Evolutionary conservation across 1,140 invertebrate species (phyloP).

Genomic region (Sweltsa coloradensis): DNA sequence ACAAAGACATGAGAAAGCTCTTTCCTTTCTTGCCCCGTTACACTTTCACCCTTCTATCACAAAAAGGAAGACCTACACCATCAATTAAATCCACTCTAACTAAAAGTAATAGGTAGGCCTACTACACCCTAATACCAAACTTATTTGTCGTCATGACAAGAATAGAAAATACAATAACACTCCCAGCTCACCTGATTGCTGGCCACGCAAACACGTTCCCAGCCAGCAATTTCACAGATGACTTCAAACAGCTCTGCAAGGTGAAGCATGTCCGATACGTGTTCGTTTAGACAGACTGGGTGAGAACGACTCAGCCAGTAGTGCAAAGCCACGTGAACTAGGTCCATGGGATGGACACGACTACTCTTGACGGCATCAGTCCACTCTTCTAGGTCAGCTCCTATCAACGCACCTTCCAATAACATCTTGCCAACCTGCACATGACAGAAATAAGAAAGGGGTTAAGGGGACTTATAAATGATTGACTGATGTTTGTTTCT

Average conservation of each 20-base stretch:
- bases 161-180: slow-evolving; percentile 1
- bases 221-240: slow-evolving; percentile 32
- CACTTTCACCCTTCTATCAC: no score
- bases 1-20: no score
- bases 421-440: slow-evolving; percentile 40
- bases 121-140: no score
- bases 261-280: slow-evolving; percentile 31
- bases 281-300: no score
- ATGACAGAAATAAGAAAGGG: slow-evolving; percentile 2
- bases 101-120: no score
- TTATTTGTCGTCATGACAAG: no score
- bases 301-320: slow-evolving; percentile 46
- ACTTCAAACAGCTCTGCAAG: slow-evolving; percentile 33
- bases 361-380: slow-evolving; percentile 36
- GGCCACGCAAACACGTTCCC: no score
- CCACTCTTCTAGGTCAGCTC: slow-evolving; percentile 31
- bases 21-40: no score
- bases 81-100: no score
- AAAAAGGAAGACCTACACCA: no score
- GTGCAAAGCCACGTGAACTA: slow-evolving; percentile 48
- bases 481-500: no score
- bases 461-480: no score
- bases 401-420: slow-evolving; percentile 45
- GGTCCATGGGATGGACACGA: slow-evolving; percentile 38
- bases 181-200: slow-evolving; percentile 24